A percentile compares a stretch with the other conserved stretches of the same genome.
phyloP scores from a whole-genome alignment of 2,113 vertebrate genomes.

The Rallus limicola region DNA sequence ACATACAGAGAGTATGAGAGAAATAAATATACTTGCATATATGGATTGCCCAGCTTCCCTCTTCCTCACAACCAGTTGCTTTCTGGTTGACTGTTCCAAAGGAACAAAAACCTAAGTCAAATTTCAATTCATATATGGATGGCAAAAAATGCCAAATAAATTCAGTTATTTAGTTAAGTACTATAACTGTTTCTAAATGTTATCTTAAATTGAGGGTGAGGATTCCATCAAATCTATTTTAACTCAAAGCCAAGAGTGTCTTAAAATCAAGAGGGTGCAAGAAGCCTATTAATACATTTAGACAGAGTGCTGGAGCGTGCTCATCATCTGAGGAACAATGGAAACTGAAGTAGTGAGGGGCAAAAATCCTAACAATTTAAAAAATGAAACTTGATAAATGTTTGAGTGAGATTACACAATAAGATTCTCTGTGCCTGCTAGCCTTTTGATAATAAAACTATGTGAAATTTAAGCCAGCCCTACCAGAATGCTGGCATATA shows the following conservation, averaged over 20 bases:
- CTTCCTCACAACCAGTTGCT: background rate
- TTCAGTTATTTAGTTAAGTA: background rate
- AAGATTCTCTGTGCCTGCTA: background rate
- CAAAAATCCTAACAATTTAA: background rate
- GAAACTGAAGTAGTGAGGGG: background rate
- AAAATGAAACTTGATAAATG: background rate
- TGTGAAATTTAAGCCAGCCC: conserved; percentile 43
- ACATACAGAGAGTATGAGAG: background rate
- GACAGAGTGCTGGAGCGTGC: background rate
- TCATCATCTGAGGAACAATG: background rate
- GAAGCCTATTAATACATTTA: background rate
- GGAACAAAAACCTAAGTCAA: background rate
- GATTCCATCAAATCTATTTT: background rate
- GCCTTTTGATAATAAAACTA: background rate
- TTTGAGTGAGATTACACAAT: background rate
- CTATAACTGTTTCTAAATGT: background rate
- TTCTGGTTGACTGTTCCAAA: background rate
- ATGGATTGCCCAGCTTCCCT: background rate
- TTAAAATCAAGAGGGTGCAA: background rate
- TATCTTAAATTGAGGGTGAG: background rate
- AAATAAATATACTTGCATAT: background rate
- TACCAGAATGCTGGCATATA: background rate
- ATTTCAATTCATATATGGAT: background rate
- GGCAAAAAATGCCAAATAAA: background rate
- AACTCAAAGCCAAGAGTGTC: background rate